These are phyloP conservation scores for Notocelia uddmanniana DNA, from an alignment of 2,888 invertebrate genomes.

Conservation along the genomic window DNA sequence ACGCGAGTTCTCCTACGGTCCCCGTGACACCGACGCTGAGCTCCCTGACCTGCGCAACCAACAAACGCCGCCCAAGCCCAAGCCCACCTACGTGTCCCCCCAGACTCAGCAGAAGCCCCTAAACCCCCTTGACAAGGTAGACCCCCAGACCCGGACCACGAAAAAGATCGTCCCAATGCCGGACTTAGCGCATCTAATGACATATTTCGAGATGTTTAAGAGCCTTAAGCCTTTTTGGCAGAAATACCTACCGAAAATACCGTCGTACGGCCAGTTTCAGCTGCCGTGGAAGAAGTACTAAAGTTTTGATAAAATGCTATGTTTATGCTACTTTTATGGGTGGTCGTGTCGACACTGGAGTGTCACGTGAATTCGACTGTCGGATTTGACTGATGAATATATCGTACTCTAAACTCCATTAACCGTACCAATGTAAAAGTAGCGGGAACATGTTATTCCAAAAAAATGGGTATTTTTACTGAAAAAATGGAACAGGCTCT, in stretches of 20 bases:
- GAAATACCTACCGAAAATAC: background rate
- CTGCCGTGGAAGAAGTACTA: constrained; percentile 12
- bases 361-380: background rate
- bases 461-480: background rate
- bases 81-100: background rate
- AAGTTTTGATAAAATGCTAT: background rate
- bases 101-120: background rate
- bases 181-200: background rate
- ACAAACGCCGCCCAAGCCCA: background rate
- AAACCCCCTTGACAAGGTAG: constrained; percentile 1
- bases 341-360: background rate
- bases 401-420: too few relatives aligned
- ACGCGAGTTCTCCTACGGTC: background rate
- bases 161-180: constrained; percentile 10
- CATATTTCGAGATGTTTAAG: constrained; percentile 3
- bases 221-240: background rate
- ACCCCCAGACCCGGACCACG: background rate
- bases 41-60: background rate
- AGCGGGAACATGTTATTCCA: background rate
- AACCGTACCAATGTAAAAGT: background rate
- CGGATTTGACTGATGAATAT: background rate
- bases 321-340: background rate
- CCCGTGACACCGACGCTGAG: background rate
- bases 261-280: background rate
- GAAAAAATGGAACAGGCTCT: background rate